A percentile compares a stretch with the other conserved stretches of the same genome.
Evolutionary conservation across 2,888 invertebrate species (phyloP).

Genomic region (Bimastos eiseni): DNA sequence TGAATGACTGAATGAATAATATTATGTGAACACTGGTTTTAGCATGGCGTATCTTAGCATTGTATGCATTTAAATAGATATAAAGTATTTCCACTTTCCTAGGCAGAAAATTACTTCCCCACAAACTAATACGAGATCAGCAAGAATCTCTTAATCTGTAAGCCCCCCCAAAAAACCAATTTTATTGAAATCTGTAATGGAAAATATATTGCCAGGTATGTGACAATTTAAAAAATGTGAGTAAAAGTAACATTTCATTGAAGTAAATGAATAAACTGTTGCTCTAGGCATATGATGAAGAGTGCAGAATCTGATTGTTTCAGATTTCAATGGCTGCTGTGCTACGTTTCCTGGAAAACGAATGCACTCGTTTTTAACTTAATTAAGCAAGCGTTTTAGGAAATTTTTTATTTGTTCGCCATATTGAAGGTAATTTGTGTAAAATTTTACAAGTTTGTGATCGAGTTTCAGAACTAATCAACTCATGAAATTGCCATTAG

Average conservation of each 20-base stretch:
- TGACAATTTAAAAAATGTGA: neutral
- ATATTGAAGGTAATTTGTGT: neutral
- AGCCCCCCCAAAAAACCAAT: neutral
- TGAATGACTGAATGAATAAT: too few relatives aligned
- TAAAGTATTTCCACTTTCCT: too few relatives aligned
- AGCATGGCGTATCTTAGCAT: too few relatives aligned
- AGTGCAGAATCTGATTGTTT: neutral
- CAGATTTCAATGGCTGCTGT: neutral
- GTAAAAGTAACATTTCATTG: neutral
- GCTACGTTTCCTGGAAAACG: too few relatives aligned
- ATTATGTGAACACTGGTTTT: neutral
- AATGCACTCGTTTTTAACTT: neutral
- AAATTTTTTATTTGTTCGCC: neutral
- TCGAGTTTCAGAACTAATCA: neutral
- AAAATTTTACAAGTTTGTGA: neutral
- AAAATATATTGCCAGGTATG: neutral
- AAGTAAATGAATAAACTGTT: neutral
- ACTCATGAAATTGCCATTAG: too few relatives aligned
- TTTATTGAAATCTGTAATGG: neutral
- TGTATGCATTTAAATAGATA: neutral
- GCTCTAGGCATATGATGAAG: neutral
- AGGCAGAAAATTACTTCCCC: neutral
- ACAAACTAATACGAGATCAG: neutral
- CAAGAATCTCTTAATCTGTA: too few relatives aligned
- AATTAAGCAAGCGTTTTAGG: neutral